Evolutionary conservation across 1,140 invertebrate species (phyloP), one percentile per base, ranked within the genome.

Genomic region (Sycobia sp.): DNA sequence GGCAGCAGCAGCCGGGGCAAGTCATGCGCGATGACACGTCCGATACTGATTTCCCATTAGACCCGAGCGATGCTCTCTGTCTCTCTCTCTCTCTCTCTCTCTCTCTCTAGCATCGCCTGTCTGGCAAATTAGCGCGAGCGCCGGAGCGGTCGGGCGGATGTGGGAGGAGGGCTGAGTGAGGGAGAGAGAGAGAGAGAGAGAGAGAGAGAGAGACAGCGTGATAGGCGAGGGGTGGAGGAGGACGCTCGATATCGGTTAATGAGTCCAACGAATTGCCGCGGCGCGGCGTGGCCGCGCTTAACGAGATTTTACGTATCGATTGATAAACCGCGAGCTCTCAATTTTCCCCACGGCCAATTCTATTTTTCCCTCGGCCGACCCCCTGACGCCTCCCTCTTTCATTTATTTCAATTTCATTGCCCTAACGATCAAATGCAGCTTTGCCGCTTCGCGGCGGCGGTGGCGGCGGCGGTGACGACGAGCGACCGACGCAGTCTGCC

Each of bases 41-140:
- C 47, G 47, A 64, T 57, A 63, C 62, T 64, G 54, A 64, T 64
- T 58, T 58, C 62, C 62, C 62, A 58, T 58, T 57, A 57, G 62
- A 64, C 36, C 20, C 11, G 32, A 34, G 25, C 58, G 25, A 16
- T 18, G 25, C 50, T n/a, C n/a, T n/a, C n/a, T n/a, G n/a, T n/a
- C n/a, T n/a, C n/a, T n/a, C n/a, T n/a, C n/a, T n/a, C n/a, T n/a
- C n/a, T n/a, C n/a, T n/a, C n/a, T n/a, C n/a, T n/a, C n/a, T n/a
- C n/a, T n/a, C n/a, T n/a, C n/a, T n/a, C n/a, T n/a, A n/a, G n/a
- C n/a, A n/a, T n/a, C n/a, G n/a, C n/a, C n/a, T 56, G 34, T 41
- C 61, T 47, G 53, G 53, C 38, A 56, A 62, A 62, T 62, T 62
- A 62, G 51, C 44, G 20, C n/a, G n/a, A n/a, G n/a, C 32, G 18